Evolutionary conservation across 92 coral and sea anemone species (phyloP), one percentile per base, ranked within the genome.

Genomic region (Porites rus): DNA sequence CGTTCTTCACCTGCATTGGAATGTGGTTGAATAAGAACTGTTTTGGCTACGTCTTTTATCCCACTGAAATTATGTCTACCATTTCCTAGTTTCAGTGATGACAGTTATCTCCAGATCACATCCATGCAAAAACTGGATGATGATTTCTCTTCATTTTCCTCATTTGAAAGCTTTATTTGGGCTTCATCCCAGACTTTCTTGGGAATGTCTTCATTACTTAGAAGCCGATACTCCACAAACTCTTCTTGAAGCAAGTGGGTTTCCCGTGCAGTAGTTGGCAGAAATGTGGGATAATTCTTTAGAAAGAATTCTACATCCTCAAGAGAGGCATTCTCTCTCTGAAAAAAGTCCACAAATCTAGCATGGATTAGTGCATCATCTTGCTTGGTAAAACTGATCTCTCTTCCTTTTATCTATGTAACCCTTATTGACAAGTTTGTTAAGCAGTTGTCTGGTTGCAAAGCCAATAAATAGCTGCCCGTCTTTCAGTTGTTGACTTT

Each of bases 1-100:
- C 94, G 65, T 60, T 88, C 90, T 72, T 91, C 87, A 8, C 92
- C 89, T 38, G 94, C 92, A 88, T 92, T 88, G 20, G 92, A 77
- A 58, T 88, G 90, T 22, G 89, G 92, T 54, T 88, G 71, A 61
- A 91, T 83, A 31, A 88, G 58, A 51, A 88, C 95, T 76, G 84
- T 78, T 84, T 89, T 81, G 83, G 92, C 92, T 25, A 92, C 82
- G 9, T 69, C 64, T 20, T 58, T 69, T 56, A 82, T 69, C 53
- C 78, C 59, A 60, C 76, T 46, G 67, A 88, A 81, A 63, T 72
- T 81, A 54, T 61, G 77, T 1, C 88, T 87, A 18, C 80, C 80
- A 46, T 73, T 88, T 20, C 81, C 80, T 74, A 74, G 81, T 58
- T 88, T 88, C 75, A 81, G 53, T 51, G 87, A 73, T 59, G 77